These are phyloP conservation scores for Glandiceps talaboti DNA, from an alignment of 53 echinoderm and acorn worm genomes.

Conservation along the genomic window DNA sequence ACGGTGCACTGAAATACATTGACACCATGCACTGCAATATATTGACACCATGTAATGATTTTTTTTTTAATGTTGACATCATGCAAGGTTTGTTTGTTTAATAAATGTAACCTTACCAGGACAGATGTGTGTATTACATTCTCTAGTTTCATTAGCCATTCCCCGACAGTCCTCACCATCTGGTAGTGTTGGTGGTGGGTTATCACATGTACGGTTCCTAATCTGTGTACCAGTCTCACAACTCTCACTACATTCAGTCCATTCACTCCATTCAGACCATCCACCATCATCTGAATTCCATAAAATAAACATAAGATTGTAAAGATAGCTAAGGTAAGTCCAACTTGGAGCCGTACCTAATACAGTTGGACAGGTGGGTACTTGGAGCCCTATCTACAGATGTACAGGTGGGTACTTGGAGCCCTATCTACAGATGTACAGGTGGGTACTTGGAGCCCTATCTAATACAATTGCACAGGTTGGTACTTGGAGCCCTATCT, in stretches of 20 bases:
- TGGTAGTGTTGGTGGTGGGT: conserved; percentile 47
- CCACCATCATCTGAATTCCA: conserved; percentile 43
- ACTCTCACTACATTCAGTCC: conserved; percentile 41
- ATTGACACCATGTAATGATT: too few relatives aligned
- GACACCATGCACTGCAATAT: background rate
- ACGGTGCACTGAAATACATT: conserved; percentile 37
- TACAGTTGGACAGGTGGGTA: background rate
- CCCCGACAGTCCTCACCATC: conserved; percentile 50
- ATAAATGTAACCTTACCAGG: conserved; percentile 59
- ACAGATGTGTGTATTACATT: conserved; percentile 64
- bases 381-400: background rate
- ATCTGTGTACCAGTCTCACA: conserved; percentile 51
- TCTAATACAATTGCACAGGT: too few relatives aligned
- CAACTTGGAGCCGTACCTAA: too few relatives aligned
- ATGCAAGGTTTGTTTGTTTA: too few relatives aligned
- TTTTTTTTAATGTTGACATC: too few relatives aligned
- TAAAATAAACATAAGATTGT: too few relatives aligned
- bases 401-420: background rate
- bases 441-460: too few relatives aligned
- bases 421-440: background rate
- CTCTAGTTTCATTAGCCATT: conserved; percentile 26
- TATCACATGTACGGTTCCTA: conserved; percentile 35
- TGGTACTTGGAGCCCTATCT: too few relatives aligned
- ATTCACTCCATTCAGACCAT: conserved; percentile 68
- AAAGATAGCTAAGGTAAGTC: too few relatives aligned